These are phyloP conservation scores for Sebastolobus altivelis DNA, from an alignment of 2,797 vertebrate genomes.

Conservation along the genomic window DNA sequence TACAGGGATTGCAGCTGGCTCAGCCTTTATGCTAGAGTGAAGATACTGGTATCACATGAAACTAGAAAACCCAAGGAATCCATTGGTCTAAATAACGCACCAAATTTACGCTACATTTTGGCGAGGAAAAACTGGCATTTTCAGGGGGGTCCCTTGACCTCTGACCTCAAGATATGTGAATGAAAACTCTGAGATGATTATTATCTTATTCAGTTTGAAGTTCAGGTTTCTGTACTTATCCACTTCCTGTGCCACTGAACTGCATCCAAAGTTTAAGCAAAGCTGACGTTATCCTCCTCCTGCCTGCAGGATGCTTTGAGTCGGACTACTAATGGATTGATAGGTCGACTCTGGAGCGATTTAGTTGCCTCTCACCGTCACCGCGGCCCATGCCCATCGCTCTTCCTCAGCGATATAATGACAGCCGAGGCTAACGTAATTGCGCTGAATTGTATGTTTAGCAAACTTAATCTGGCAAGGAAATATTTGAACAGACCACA, in stretches of 20 bases:
- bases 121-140: too few species aligned
- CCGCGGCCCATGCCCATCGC: not conserved
- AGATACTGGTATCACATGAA: too few species aligned
- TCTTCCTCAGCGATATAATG: conserved; percentile 43
- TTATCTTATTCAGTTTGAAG: not conserved
- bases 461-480: conserved; percentile 77
- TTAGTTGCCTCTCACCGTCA: conserved; percentile 19
- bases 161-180: too few species aligned
- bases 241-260: not conserved
- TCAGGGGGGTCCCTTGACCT: too few species aligned
- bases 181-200: too few species aligned
- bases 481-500: conserved; percentile 78
- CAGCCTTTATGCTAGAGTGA: too few species aligned
- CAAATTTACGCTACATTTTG: too few species aligned
- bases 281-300: conserved; percentile 14
- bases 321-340: conserved; percentile 44
- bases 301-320: conserved; percentile 37
- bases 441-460: conserved; percentile 78
- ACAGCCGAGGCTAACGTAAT: conserved; percentile 64
- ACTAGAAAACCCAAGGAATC: too few species aligned
- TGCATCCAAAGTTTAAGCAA: conserved; percentile 14
- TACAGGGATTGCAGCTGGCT: too few species aligned
- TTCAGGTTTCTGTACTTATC: not conserved
- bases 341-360: conserved; percentile 37
- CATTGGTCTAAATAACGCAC: too few species aligned